phyloP scores from a whole-genome alignment of 1,140 invertebrate species.

The Calosoma granatense region DNA sequence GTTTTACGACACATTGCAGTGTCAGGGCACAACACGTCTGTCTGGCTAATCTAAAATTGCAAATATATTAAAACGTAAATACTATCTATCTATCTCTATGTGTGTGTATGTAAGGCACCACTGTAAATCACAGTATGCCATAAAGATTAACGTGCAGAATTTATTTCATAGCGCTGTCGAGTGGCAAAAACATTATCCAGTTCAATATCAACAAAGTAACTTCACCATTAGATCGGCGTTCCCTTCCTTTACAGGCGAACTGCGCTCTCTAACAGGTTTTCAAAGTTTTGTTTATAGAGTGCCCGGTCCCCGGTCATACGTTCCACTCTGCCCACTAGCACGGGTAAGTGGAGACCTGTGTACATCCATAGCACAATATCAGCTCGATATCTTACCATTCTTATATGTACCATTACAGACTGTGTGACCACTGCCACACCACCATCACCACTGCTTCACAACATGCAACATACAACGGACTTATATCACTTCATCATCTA shows the following conservation, averaged over 20 bases:
- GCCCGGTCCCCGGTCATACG: too few species aligned
- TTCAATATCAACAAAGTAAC: background rate
- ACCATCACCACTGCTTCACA: too few species aligned
- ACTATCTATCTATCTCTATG: too few species aligned
- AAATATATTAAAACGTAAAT: conserved; percentile 1
- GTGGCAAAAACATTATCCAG: background rate
- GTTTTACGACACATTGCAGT: background rate
- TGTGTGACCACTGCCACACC: background rate
- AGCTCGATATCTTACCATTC: background rate
- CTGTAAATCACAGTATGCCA: background rate
- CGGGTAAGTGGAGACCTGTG: background rate
- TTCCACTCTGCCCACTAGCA: background rate
- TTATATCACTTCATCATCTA: too few species aligned
- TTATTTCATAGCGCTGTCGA: background rate
- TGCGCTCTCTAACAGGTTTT: background rate
- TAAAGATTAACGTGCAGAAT: background rate
- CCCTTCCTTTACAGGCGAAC: background rate
- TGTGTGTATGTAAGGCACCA: background rate
- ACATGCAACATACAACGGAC: too few species aligned
- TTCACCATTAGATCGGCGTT: background rate
- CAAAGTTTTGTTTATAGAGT: background rate
- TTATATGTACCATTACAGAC: too few species aligned
- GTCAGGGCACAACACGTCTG: too few species aligned
- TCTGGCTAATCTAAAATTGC: background rate
- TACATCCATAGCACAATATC: background rate